Evolutionary conservation across 2,113 vertebrate species (phyloP).

Genomic region (Tragelaphus scriptus): DNA sequence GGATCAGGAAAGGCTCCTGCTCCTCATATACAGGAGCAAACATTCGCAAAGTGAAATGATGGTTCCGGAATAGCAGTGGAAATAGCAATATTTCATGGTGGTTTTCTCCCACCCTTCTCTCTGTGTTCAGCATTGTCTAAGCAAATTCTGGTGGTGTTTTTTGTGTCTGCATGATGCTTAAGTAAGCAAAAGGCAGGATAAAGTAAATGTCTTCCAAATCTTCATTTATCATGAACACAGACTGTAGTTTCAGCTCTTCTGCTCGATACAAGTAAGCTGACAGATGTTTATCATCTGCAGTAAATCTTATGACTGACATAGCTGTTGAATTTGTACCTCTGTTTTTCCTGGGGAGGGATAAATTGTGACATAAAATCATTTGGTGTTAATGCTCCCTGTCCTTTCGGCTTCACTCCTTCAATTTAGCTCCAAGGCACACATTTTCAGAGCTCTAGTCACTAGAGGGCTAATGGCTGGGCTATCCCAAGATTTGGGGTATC

Average conservation of each 20-base stretch:
- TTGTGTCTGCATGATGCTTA: constrained; percentile 30
- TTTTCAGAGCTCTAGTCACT: not conserved
- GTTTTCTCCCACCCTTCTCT: not conserved
- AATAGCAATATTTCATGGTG: constrained; percentile 21
- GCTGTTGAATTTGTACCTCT: not conserved
- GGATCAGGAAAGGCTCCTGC: not conserved
- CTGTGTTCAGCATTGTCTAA: constrained; percentile 15
- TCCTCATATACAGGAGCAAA: not conserved
- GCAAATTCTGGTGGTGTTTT: constrained; percentile 41
- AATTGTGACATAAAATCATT: not conserved
- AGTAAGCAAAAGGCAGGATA: constrained; percentile 44
- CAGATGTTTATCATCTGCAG: not conserved
- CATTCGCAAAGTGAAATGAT: not conserved
- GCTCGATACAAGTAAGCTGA: constrained; percentile 35
- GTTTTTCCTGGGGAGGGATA: not conserved
- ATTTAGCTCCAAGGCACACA: not conserved
- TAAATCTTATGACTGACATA: constrained; percentile 6
- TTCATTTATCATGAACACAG: constrained; percentile 20
- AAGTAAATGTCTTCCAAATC: constrained; percentile 48
- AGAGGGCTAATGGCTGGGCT: not conserved
- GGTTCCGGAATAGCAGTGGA: not conserved
- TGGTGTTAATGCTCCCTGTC: not conserved
- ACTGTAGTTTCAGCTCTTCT: constrained; percentile 25
- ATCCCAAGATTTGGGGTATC: no score
- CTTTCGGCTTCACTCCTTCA: not conserved